phyloP scores from a whole-genome alignment of 2,888 invertebrate genomes.

The Pachycephus smyrnensis region DNA sequence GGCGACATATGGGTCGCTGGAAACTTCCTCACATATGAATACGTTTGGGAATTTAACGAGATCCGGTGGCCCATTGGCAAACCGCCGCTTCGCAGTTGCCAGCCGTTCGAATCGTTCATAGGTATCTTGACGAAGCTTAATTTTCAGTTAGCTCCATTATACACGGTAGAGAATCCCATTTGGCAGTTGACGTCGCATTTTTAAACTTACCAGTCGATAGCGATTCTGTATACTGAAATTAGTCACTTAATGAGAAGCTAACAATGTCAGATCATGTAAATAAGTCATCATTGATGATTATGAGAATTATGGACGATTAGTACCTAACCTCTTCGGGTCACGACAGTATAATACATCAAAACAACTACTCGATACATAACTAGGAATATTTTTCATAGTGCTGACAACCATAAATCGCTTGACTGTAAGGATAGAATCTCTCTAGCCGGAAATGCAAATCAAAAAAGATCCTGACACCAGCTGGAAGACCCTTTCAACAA shows the following conservation, averaged over 20 bases:
- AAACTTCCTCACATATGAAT: conserved; percentile 34
- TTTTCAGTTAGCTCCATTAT: neutral
- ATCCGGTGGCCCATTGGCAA: neutral
- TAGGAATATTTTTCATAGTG: neutral
- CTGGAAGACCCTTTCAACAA: conserved; percentile 15
- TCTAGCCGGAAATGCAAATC: neutral
- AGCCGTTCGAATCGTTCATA: neutral
- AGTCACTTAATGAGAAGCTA: neutral
- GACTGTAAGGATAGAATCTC: neutral
- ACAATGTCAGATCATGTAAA: neutral
- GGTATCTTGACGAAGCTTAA: neutral
- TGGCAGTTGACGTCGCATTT: neutral
- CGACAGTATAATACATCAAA: neutral
- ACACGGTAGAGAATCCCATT: neutral
- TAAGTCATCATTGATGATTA: neutral
- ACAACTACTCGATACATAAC: neutral
- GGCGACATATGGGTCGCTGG: conserved; percentile 20
- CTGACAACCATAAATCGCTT: neutral
- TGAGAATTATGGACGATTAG: neutral
- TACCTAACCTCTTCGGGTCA: neutral
- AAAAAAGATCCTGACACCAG: neutral
- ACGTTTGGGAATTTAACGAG: conserved; percentile 21
- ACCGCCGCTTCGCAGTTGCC: neutral
- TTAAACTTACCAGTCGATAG: neutral
- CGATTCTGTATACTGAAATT: neutral